These are phyloP conservation scores for Gymnoscelis rufifasciata DNA, from an alignment of 2,888 invertebrate genomes.

Conservation along the genomic window DNA sequence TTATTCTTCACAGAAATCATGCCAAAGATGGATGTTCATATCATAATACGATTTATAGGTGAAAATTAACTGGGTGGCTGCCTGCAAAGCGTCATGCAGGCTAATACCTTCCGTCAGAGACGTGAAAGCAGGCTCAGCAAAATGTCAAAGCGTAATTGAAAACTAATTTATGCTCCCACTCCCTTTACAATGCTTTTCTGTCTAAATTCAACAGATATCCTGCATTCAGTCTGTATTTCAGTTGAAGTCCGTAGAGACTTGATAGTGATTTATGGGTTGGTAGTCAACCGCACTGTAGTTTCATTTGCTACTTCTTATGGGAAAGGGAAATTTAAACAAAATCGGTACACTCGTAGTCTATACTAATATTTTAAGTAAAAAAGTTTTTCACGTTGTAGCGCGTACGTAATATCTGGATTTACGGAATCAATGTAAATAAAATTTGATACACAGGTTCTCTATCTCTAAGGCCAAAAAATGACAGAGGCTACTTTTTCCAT, in stretches of 20 bases:
- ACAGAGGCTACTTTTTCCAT: too few species aligned
- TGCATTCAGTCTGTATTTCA: background rate
- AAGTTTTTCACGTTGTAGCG: too few species aligned
- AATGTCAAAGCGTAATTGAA: conserved; percentile 78
- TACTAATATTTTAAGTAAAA: too few species aligned
- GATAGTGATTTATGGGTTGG: conserved; percentile 1
- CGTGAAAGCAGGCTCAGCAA: conserved; percentile 71
- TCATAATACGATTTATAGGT: conserved; percentile 31
- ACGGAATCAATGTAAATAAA: too few species aligned
- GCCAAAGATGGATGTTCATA: conserved; percentile 26
- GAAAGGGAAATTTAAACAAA: too few species aligned
- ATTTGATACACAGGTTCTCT: too few species aligned
- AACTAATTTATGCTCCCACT: conserved; percentile 75
- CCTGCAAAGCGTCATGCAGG: conserved; percentile 60
- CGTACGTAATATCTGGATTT: too few species aligned
- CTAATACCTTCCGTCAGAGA: conserved; percentile 69
- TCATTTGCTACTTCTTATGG: too few species aligned
- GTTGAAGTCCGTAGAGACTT: background rate
- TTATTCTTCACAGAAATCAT: background rate
- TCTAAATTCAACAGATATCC: background rate
- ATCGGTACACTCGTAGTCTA: too few species aligned
- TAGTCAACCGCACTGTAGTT: background rate
- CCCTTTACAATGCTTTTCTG: conserved; percentile 45
- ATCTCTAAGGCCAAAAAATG: too few species aligned
- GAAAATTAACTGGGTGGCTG: conserved; percentile 41